Base-by-base conservation (phyloP, 2,113 vertebrate species). In the Rhineura floridana region DNA sequence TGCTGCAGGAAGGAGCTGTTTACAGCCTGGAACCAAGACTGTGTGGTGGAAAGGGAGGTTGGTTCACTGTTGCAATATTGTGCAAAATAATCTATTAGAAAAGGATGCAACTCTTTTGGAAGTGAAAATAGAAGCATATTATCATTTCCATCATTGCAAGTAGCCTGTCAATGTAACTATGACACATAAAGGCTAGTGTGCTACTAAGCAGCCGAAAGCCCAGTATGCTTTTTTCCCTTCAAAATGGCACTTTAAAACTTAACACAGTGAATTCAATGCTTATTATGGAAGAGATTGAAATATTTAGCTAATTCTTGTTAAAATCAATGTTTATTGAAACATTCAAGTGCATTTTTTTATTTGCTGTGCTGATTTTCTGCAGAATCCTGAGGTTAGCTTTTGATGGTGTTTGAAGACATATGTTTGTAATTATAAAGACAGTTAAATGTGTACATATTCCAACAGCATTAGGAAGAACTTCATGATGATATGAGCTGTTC, bases 41-140 rank as follows among this genome's bases (percentile, higher is more conserved):
- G 48, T 89, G 88, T 59, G 99, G 98, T 13, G 99, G 99, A 52
- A 99, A 99, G 97, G 99, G 99, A 98, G 99, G 98, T 99, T 93
- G 2, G 84, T 93, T 80, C 10, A 65, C 70, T 33, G 39, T 63
- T 81, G 36, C 9, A n/a, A 33, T 8, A 81, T 50, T 85, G 15
- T 73, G 25, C 39, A 85, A 70, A 72, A 48, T 21, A 72, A 80
- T 48, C 25, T 25, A n/a, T 81, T 52, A 55, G 48, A 46, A 7
- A 39, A 4, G 11, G 19, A 5, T 70, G 30, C 4, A 30, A n/a
- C 81, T 70, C 33, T n/a, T n/a, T 82, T 21, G n/a, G 52, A 70
- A 67, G 81, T 48, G 44, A 19, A 83, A 81, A 83, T 48, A n/a
- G n/a, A n/a, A n/a, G n/a, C 17, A 33, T 25, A 82, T 7, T 10